phyloP scores from a whole-genome alignment of 1,140 invertebrate genomes.

The Daktulosphaira vitifoliae region DNA sequence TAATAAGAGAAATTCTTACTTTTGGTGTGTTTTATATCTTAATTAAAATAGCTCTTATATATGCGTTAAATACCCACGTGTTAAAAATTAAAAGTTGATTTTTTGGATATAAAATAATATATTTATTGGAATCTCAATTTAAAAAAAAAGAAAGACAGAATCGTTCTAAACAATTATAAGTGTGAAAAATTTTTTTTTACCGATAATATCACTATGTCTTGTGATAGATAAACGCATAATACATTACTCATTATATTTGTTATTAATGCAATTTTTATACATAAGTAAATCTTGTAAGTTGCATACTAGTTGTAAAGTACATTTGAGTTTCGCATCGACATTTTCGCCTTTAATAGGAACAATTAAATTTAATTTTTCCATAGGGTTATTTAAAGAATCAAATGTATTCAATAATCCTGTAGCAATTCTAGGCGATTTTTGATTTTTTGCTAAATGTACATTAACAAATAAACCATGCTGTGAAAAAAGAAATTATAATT shows the following conservation, averaged over 20 bases:
- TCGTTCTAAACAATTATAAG: too few relatives aligned
- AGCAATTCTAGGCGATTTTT: conserved; percentile 2
- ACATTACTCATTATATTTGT: not conserved
- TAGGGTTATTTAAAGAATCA: conserved; percentile 24
- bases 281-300: conserved; percentile 3
- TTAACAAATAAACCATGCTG: conserved; percentile 27
- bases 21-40: too few relatives aligned
- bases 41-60: too few relatives aligned
- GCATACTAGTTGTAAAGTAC: conserved; percentile 20
- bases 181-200: too few relatives aligned
- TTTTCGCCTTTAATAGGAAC: conserved; percentile 16
- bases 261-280: too few relatives aligned
- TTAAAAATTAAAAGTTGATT: too few relatives aligned
- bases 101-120: too few relatives aligned
- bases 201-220: too few relatives aligned
- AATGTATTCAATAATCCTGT: conserved; percentile 13
- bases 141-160: too few relatives aligned
- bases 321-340: conserved; percentile 23
- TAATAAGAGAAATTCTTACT: too few relatives aligned
- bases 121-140: too few relatives aligned
- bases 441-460: conserved; percentile 2
- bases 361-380: conserved; percentile 16
- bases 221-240: not conserved
- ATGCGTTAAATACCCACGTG: too few relatives aligned
- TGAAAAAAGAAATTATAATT: not conserved